Base-by-base conservation (phyloP, 2,113 vertebrate genomes). In the Ophthalmolycus amberensis region DNA sequence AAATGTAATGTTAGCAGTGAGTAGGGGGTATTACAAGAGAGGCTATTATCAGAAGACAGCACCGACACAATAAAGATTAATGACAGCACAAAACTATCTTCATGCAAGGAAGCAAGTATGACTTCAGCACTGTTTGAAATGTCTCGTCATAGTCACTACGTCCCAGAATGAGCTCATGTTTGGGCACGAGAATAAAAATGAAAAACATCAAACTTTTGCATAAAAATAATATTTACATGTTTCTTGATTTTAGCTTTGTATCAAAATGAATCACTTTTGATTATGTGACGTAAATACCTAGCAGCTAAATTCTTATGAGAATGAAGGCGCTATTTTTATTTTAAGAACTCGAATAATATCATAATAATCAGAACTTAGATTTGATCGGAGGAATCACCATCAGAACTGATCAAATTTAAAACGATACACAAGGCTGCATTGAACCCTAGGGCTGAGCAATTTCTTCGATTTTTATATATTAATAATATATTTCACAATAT, bases 1-100 rank as follows among this genome's bases (percentile, higher is more conserved):
- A 14, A 12, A 3, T 12, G 25, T 14, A 48, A 48, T 27, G 16
- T 14, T 3, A 34, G 40, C 40, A 48, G 3, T 4, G 22, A 22
- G 5, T 29, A 34, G 5, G 5, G n/a, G 38, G 38, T 20, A 50
- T 62, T n/a, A n/a, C 16, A 50, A 64, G 29, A 40, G 29, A 46
- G 56, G 59, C 29, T 66, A n/a, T 66, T 78, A 44, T 65, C 9
- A 54, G 5, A 70, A 10, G 42, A 78, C 77, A 67, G 42, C 48
- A 48, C 16, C n/a, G 54, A 70, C 52, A 37, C 22, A 20, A 63
- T 14, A 0, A 34, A 63, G 50, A 1, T 0, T 29, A 65, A 37
- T 59, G 46, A 58, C 20, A 37, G 60, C 9, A 12, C 22, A 44
- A 44, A 46, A 52, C 50, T 58, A 66, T 42, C 37, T 48, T 22